Conservation (phyloP, 2,113 vertebrate species). For the Baryphthengus martii region DNA sequence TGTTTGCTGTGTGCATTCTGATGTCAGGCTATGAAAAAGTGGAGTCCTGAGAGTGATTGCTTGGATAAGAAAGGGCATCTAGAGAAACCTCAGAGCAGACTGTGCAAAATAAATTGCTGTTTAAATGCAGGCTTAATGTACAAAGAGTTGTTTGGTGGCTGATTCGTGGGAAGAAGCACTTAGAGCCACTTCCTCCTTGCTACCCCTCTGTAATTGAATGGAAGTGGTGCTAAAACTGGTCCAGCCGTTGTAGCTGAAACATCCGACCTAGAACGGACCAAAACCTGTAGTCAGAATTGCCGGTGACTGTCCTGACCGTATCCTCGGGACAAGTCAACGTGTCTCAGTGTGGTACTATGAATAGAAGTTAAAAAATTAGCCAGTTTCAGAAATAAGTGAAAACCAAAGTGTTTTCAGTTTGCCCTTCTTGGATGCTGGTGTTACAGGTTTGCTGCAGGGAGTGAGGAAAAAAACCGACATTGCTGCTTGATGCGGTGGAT, state of each 20-base stretch:
- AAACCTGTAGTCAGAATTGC: neutral
- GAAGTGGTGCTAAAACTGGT: neutral
- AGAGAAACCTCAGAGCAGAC: neutral
- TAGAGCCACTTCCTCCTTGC: neutral
- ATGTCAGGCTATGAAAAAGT: neutral
- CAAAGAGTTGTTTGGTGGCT: neutral
- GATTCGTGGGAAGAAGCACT: neutral
- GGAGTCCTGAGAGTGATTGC: neutral
- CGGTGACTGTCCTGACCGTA: neutral
- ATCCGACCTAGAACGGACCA: neutral
- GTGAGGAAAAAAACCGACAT: neutral
- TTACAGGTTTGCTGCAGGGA: neutral
- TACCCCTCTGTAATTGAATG: neutral
- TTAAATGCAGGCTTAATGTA: neutral
- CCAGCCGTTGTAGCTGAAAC: neutral
- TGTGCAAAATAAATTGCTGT: neutral
- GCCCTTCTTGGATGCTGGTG: neutral
- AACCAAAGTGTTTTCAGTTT: neutral
- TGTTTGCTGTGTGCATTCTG: neutral
- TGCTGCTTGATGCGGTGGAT: conserved; percentile 42
- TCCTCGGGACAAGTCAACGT: neutral
- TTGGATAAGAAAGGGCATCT: neutral
- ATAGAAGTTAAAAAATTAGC: neutral
- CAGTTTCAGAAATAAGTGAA: neutral
- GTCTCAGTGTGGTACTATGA: neutral